A percentile compares a stretch with the other conserved stretches of the same genome.
phyloP scores from a whole-genome alignment of 1,140 invertebrate genomes.

The Leptoteleia sp. region DNA sequence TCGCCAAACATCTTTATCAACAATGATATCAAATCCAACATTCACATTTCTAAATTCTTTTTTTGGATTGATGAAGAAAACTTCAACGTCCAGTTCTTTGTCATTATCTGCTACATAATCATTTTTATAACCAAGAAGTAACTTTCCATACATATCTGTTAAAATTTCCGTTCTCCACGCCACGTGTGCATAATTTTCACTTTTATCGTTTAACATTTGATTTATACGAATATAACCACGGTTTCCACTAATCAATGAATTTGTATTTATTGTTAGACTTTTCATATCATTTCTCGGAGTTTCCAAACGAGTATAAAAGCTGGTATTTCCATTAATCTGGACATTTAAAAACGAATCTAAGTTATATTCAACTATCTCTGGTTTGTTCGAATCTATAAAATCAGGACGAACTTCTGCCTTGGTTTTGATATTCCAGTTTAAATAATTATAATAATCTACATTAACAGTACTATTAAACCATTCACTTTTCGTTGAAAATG shows the following conservation, averaged over 20 bases:
- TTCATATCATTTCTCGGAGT: constrained; percentile 71
- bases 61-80: constrained; percentile 82
- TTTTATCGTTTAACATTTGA: constrained; percentile 70
- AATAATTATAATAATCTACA: constrained; percentile 66
- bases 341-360: constrained; percentile 72
- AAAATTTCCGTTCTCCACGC: constrained; percentile 71
- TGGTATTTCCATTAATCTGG: constrained; percentile 72
- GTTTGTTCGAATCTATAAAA: constrained; percentile 31
- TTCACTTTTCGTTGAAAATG: constrained; percentile 26
- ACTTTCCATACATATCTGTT: constrained; percentile 71
- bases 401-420: constrained; percentile 4
- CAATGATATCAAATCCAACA: constrained; percentile 81
- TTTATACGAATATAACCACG: constrained; percentile 66
- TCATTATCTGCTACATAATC: constrained; percentile 53
- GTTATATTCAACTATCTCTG: constrained; percentile 45
- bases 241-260: constrained; percentile 65
- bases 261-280: constrained; percentile 67
- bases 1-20: constrained; percentile 82
- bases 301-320: constrained; percentile 65
- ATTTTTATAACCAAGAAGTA: constrained; percentile 37
- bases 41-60: constrained; percentile 79
- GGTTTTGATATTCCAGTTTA: constrained; percentile 73
- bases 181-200: constrained; percentile 41
- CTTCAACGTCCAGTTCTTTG: constrained; percentile 78
- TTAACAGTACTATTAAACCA: constrained; percentile 61